Evolutionary conservation across 2,888 invertebrate species (phyloP).

Genomic region (Ecdyonurus torrentis): DNA sequence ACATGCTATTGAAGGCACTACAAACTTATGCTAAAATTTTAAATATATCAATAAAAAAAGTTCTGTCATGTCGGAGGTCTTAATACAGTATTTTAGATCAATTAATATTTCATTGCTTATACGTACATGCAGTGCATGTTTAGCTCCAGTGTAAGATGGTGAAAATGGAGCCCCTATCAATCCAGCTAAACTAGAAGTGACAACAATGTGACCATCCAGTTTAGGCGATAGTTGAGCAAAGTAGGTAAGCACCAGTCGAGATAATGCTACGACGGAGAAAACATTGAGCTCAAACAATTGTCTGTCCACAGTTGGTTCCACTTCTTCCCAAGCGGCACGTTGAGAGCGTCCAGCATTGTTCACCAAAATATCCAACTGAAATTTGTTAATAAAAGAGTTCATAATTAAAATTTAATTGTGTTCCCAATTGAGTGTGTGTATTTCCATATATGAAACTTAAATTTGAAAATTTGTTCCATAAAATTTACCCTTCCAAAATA

Average conservation of each 20-base stretch:
- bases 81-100: not conserved
- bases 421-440: too few relatives aligned
- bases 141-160: constrained; percentile 51
- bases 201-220: constrained; percentile 48
- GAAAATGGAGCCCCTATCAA: constrained; percentile 47
- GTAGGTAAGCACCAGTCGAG: constrained; percentile 47
- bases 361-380: constrained; percentile 52
- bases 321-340: constrained; percentile 51
- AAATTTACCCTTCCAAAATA: constrained; percentile 48
- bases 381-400: constrained; percentile 6
- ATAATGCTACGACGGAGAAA: constrained; percentile 50
- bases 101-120: not conserved
- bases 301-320: constrained; percentile 49
- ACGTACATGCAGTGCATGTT: constrained; percentile 57
- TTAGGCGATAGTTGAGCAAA: constrained; percentile 29
- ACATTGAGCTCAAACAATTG: constrained; percentile 64
- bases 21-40: too few relatives aligned
- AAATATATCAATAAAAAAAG: not conserved
- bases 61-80: constrained; percentile 1
- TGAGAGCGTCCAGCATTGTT: constrained; percentile 73
- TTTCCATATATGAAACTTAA: too few relatives aligned
- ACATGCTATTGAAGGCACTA: too few relatives aligned
- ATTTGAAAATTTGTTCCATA: too few relatives aligned
- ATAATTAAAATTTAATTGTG: too few relatives aligned
- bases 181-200: constrained; percentile 59